Evolutionary conservation across 92 coral and sea anemone species (phyloP), one percentile per base, ranked within the genome.

Genomic region (Epizoanthus scotinus): DNA sequence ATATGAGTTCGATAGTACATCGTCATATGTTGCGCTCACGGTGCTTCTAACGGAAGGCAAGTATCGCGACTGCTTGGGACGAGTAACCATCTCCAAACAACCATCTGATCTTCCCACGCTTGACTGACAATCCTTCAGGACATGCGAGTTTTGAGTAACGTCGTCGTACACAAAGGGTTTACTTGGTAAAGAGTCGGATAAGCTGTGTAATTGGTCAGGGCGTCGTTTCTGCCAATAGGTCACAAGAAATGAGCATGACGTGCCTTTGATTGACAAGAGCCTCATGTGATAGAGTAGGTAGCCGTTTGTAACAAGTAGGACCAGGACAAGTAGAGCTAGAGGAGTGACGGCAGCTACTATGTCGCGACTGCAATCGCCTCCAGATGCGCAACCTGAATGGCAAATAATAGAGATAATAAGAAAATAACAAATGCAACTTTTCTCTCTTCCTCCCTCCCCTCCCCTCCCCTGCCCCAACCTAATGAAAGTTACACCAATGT

Each of bases 11-110:
- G 17, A 20, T 22, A 25, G 47, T 34, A 65, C 50, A 34, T 65
- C 70, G 36, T 63, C 68, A 65, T 65, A 65, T 65, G 36, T 65
- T 27, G 49, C 29, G 31, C 40, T 28, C n/a, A 27, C 49, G 14
- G 40, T 27, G n/a, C 49, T 36, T 29, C 36, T 65, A 28, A 36
- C 18, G 8, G 47, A 28, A 28, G 20, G 2, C 70, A 65, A 65
- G 36, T 21, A 19, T 42, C 8, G 40, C 5, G 31, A 18, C 8
- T 14, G 18, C 18, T 17, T 8, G 4, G 17, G 5, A n/a, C 6
- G 65, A 60, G 21, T 17, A 60, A 27, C 28, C 65, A 60, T 60
- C 28, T 57, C 10, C 8, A 60, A 60, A 22, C 14, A 3, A 1
- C 15, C 65, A 15, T 60, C 31, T 10, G 65, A 21, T 8, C 65